These are phyloP conservation scores for Eupelmus urozonus DNA, from an alignment of 2,888 invertebrate genomes.

Conservation along the genomic window DNA sequence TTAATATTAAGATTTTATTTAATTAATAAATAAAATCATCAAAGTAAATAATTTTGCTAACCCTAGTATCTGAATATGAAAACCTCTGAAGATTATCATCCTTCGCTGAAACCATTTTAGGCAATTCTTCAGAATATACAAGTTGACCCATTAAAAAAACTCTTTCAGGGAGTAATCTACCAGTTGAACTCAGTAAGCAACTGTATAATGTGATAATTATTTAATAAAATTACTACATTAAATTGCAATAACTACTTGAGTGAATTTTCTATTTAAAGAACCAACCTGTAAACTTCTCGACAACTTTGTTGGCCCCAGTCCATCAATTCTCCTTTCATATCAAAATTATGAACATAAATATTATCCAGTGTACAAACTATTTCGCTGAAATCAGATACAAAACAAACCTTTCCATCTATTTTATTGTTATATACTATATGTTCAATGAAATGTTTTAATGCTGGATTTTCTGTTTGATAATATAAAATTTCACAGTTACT, in stretches of 20 bases:
- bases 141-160: conserved; percentile 80
- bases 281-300: conserved; percentile 65
- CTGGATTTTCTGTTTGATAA: conserved; percentile 76
- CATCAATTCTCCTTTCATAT: conserved; percentile 81
- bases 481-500: conserved; percentile 75
- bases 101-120: conserved; percentile 80
- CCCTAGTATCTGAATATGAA: conserved; percentile 6
- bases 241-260: background rate
- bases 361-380: conserved; percentile 77
- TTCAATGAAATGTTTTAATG: conserved; percentile 77
- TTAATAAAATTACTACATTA: background rate
- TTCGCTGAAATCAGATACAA: conserved; percentile 75
- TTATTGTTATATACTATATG: conserved; percentile 77
- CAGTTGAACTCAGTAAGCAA: conserved; percentile 76
- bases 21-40: conserved; percentile 29
- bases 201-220: conserved; percentile 67
- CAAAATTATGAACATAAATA: conserved; percentile 80
- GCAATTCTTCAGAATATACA: conserved; percentile 81
- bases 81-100: conserved; percentile 79
- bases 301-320: conserved; percentile 65
- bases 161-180: conserved; percentile 79
- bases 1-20: background rate
- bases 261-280: background rate
- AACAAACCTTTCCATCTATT: conserved; percentile 75
- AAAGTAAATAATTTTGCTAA: conserved; percentile 22